These are phyloP conservation scores for Chunga burmeisteri DNA, from an alignment of 2,113 vertebrate species.

Conservation along the genomic window DNA sequence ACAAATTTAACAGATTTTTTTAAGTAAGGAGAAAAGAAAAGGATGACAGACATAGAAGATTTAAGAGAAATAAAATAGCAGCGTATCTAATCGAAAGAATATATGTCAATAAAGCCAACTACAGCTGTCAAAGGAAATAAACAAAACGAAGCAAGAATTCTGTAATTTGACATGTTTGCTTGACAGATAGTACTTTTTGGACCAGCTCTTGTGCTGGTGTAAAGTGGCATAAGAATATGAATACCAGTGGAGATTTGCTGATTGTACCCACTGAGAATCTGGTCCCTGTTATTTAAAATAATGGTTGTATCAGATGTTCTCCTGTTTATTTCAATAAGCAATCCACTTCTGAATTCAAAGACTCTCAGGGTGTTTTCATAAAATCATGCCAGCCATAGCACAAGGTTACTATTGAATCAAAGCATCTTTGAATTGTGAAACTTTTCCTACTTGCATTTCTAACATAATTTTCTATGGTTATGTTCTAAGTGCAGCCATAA, in stretches of 20 bases:
- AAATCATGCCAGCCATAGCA: not conserved
- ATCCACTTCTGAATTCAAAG: not conserved
- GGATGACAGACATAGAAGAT: not conserved
- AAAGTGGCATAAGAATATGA: not conserved
- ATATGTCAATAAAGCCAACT: conserved; percentile 1
- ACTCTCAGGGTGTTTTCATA: not conserved
- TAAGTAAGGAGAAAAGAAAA: not conserved
- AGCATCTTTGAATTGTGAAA: not conserved
- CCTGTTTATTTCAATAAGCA: not conserved
- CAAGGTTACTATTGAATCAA: conserved; percentile 29
- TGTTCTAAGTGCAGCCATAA: conserved; percentile 9
- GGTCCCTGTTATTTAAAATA: conserved; percentile 10
- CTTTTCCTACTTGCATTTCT: conserved; percentile 28
- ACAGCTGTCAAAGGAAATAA: conserved; percentile 34
- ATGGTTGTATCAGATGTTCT: not conserved
- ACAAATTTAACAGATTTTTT: not conserved
- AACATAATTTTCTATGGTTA: conserved; percentile 31
- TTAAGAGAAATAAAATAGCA: conserved; percentile 31
- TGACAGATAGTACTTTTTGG: conserved; percentile 10
- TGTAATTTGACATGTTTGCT: conserved; percentile 2
- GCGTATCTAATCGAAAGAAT: conserved; percentile 5
- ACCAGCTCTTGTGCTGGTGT: not conserved
- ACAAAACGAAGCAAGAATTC: conserved; percentile 18
- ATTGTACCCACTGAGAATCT: not conserved
- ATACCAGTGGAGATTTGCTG: not conserved